phyloP scores from a whole-genome alignment of 2,113 vertebrate species.

The Phodopus roborovskii region DNA sequence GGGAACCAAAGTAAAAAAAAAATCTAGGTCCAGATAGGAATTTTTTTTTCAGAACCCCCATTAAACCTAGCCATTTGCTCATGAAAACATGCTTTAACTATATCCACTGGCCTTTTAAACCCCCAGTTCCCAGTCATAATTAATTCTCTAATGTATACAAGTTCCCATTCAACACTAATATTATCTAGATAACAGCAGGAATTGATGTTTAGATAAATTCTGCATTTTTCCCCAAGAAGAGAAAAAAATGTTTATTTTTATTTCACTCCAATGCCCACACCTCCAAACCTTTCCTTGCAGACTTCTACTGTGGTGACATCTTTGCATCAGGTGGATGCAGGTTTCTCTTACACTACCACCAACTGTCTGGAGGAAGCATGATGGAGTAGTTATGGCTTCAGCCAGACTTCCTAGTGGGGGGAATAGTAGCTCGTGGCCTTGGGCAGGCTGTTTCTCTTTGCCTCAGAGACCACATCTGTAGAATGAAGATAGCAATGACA shows the following conservation, averaged over 20 bases:
- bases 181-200: not conserved
- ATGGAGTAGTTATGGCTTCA: not conserved
- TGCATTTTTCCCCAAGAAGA: not conserved
- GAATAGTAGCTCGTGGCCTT: not conserved
- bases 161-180: not conserved
- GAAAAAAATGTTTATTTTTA: slow-evolving; percentile 22
- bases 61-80: not conserved
- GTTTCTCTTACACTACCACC: not conserved
- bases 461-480: not conserved
- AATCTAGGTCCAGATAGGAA: not conserved
- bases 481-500: not conserved
- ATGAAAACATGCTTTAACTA: slow-evolving; percentile 10
- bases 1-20: not conserved
- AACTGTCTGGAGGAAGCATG: not conserved
- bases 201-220: not conserved
- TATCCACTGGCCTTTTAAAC: not conserved
- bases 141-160: not conserved
- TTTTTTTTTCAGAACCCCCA: not conserved
- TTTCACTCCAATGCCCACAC: not conserved
- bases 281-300: not conserved
- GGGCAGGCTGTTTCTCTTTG: not conserved
- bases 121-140: not conserved
- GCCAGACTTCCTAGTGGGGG: not conserved
- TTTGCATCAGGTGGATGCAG: not conserved
- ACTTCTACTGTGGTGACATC: not conserved